Conservation (phyloP, 2,113 vertebrate genomes). For the Podarcis cretensis region DNA sequence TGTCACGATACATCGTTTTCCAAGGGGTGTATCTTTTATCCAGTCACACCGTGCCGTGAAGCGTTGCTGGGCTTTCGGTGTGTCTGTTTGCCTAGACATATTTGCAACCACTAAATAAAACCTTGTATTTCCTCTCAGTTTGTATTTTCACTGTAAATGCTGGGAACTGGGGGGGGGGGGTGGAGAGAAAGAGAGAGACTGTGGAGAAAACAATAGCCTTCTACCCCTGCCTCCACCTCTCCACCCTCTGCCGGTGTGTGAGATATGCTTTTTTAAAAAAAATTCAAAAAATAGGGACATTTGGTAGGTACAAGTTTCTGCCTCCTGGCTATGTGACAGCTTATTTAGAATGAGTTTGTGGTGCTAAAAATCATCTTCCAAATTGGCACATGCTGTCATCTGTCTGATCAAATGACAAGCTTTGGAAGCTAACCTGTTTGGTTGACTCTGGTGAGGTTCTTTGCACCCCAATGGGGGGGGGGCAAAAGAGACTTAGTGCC, state of each 20-base stretch:
- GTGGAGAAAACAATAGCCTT: slow-evolving; percentile 33
- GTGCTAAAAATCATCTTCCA: background rate
- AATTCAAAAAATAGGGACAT: background rate
- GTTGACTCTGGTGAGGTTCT: background rate
- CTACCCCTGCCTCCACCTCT: too few relatives aligned
- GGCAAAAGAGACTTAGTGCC: background rate
- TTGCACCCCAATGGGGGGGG: background rate
- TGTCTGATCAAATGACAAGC: background rate
- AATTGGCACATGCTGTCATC: background rate
- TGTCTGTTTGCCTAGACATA: background rate
- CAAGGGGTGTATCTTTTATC: slow-evolving; percentile 56
- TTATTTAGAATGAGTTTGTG: rapidly evolving
- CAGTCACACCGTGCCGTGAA: slow-evolving; percentile 43
- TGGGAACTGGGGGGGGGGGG: slow-evolving; percentile 6
- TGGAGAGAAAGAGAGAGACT: slow-evolving; percentile 27
- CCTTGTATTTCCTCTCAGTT: slow-evolving; percentile 18
- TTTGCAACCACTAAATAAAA: slow-evolving; percentile 36
- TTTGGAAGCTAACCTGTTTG: background rate
- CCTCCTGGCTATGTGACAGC: background rate
- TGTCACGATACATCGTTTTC: background rate
- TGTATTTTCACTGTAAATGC: slow-evolving; percentile 35
- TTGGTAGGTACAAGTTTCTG: background rate
- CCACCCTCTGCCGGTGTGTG: background rate
- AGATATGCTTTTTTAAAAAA: background rate
- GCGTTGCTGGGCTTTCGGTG: slow-evolving; percentile 45